Conservation (phyloP, 53 echinoderm and acorn worm genomes). For the Hippasteria phrygiana region DNA sequence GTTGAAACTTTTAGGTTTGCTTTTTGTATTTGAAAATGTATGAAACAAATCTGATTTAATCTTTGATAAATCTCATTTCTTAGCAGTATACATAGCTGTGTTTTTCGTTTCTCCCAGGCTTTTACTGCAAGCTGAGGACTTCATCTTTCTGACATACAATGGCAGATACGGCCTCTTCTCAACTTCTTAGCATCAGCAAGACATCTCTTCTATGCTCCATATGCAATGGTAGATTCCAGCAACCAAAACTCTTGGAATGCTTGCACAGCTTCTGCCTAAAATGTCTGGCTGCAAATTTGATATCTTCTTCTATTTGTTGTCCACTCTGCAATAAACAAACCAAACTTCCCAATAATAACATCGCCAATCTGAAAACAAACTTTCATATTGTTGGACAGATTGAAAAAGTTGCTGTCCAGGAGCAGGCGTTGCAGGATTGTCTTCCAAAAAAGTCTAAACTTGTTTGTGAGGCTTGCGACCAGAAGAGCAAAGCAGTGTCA, state of each 20-base stretch:
- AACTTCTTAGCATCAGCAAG: not conserved
- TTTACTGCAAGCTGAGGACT: too few relatives aligned
- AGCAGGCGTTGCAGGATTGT: not conserved
- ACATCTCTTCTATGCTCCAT: not conserved
- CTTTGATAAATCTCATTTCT: too few relatives aligned
- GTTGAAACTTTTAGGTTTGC: too few relatives aligned
- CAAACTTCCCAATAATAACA: not conserved
- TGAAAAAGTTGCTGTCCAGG: not conserved
- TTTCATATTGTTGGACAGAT: conserved; percentile 12
- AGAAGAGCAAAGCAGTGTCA: not conserved
- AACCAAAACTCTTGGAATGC: not conserved
- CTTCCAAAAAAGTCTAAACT: not conserved
- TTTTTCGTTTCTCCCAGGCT: too few relatives aligned
- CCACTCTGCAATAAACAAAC: conserved; percentile 28
- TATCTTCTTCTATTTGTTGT: not conserved
- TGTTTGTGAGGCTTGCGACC: not conserved
- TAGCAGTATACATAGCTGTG: too few relatives aligned
- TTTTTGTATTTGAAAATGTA: too few relatives aligned
- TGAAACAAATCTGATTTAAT: too few relatives aligned
- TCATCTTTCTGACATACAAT: too few relatives aligned
- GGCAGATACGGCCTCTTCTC: not conserved
- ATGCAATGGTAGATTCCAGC: not conserved
- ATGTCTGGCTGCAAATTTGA: not conserved
- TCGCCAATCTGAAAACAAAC: conserved; percentile 16
- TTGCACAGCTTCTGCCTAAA: not conserved